A percentile compares a stretch with the other conserved stretches of the same genome.
phyloP scores from a whole-genome alignment of 2,888 invertebrate species.

The Drosophila antonietae region DNA sequence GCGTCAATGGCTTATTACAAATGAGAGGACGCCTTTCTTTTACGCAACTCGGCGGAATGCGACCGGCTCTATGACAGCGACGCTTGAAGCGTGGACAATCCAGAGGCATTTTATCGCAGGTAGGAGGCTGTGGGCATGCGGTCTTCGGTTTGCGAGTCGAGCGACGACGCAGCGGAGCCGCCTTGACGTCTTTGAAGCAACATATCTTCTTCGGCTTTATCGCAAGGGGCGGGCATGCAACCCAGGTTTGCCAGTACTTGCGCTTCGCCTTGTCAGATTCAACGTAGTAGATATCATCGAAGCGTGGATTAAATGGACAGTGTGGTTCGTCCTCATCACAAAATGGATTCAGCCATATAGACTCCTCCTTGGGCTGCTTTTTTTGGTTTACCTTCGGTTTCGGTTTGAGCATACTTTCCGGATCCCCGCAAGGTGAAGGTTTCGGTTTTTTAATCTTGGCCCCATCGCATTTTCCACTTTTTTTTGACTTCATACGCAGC shows the following conservation, averaged over 20 bases:
- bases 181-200: slow-evolving; percentile 40
- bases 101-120: not conserved
- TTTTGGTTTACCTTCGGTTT: slow-evolving; percentile 5
- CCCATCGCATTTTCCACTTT: slow-evolving; percentile 18
- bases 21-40: not conserved
- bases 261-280: slow-evolving; percentile 77
- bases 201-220: slow-evolving; percentile 71
- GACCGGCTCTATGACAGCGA: slow-evolving; percentile 57
- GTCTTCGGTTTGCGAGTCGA: slow-evolving; percentile 50
- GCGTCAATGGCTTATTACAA: slow-evolving; percentile 59
- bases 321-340: slow-evolving; percentile 41
- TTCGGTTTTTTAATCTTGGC: not conserved
- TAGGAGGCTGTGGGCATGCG: slow-evolving; percentile 37
- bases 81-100: slow-evolving; percentile 42
- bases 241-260: slow-evolving; percentile 82
- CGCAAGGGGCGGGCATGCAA: slow-evolving; percentile 72
- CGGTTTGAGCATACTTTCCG: not conserved
- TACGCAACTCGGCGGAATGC: slow-evolving; percentile 48
- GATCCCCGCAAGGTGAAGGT: slow-evolving; percentile 57
- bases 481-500: slow-evolving; percentile 39
- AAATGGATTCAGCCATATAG: slow-evolving; percentile 78
- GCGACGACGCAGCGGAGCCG: slow-evolving; percentile 61
- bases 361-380: slow-evolving; percentile 17
- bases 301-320: slow-evolving; percentile 69
- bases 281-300: slow-evolving; percentile 80